Conservation (phyloP, 2,113 vertebrate genomes). For the Fregata magnificens region DNA sequence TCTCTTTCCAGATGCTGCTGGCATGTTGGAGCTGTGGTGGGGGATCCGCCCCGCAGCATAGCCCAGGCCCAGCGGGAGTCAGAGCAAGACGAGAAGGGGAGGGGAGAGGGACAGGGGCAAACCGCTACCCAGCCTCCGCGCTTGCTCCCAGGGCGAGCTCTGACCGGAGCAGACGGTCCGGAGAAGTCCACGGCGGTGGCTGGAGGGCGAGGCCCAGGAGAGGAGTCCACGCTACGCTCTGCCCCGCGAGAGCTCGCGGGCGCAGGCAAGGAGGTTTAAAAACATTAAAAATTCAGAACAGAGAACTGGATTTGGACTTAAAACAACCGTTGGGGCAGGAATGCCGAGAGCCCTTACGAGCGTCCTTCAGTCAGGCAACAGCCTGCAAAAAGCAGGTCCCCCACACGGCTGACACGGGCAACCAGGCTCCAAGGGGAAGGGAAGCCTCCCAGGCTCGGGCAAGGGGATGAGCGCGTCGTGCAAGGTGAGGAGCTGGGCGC, state of each 20-base stretch:
- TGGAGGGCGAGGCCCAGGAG: background rate
- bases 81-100: conserved; percentile 66
- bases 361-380: background rate
- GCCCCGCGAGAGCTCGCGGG: fast-evolving
- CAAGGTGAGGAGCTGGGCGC: background rate
- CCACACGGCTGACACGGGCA: background rate
- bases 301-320: background rate
- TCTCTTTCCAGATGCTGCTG: conserved; percentile 82
- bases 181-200: background rate
- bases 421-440: background rate
- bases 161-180: fast-evolving
- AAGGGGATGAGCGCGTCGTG: background rate
- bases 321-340: background rate
- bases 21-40: conserved; percentile 83
- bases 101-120: background rate
- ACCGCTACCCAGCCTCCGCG: background rate
- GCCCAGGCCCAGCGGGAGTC: conserved; percentile 74
- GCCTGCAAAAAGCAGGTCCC: background rate
- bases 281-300: background rate
- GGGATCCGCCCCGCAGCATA: conserved; percentile 80
- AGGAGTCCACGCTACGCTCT: background rate
- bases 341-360: fast-evolving
- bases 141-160: background rate
- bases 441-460: background rate
- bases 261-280: background rate